Conservation (phyloP, 1,140 invertebrate genomes). For the Drosophila gunungcola region DNA sequence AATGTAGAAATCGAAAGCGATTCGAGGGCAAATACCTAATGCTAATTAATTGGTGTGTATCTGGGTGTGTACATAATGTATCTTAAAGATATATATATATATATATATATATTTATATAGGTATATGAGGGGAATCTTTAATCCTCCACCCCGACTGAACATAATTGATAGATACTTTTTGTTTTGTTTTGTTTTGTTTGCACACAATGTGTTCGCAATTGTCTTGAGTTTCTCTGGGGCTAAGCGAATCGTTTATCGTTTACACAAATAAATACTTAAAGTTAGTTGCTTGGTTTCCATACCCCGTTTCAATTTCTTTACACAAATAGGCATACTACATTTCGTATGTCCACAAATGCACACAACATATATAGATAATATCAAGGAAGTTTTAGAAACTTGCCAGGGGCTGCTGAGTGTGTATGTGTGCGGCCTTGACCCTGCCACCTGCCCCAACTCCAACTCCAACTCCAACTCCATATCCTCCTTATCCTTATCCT, state of each 20-base stretch:
- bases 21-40: constrained; percentile 23
- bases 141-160: neutral
- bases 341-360: constrained; percentile 36
- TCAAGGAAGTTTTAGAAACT: constrained; percentile 70
- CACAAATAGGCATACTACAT: constrained; percentile 11
- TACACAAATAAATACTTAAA: constrained; percentile 64
- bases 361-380: constrained; percentile 31
- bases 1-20: constrained; percentile 32
- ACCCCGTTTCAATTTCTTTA: constrained; percentile 4
- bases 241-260: constrained; percentile 37
- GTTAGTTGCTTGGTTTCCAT: constrained; percentile 30
- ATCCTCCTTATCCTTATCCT: neutral
- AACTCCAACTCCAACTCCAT: neutral
- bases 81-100: constrained; percentile 53
- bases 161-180: constrained; percentile 31
- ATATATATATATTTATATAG: constrained; percentile 4
- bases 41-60: constrained; percentile 37
- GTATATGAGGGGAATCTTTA: neutral
- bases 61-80: constrained; percentile 27
- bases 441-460: constrained; percentile 1
- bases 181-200: constrained; percentile 28
- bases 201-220: constrained; percentile 30
- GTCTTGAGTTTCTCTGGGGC: constrained; percentile 28
- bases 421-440: constrained; percentile 11
- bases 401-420: constrained; percentile 23